Percentiles rank a stretch among this genome's conserved stretches.
phyloP scores from a whole-genome alignment of 2,888 invertebrate species.

The Drosophila koepferae region DNA sequence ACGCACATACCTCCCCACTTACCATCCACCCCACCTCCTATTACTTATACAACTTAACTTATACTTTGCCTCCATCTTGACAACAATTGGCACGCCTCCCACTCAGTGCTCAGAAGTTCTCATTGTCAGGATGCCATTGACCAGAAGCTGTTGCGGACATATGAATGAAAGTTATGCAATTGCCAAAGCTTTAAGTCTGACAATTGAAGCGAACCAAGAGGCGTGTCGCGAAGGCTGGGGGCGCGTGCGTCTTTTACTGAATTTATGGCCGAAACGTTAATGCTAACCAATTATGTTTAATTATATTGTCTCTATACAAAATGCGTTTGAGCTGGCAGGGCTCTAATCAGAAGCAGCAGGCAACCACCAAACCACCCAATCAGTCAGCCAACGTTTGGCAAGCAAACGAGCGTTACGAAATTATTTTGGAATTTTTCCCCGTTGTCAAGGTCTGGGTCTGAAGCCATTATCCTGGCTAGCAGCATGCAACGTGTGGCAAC shows the following conservation, averaged over 20 bases:
- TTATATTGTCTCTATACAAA: conserved; percentile 32
- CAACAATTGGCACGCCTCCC: conserved; percentile 18
- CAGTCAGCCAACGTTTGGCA: not conserved
- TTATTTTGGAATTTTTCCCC: conserved; percentile 70
- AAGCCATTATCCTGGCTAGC: conserved; percentile 33
- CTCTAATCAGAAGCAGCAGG: conserved; percentile 28
- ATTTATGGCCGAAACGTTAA: not conserved
- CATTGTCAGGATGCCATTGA: conserved; percentile 36
- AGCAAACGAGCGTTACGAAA: conserved; percentile 63
- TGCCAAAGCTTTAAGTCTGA: conserved; percentile 1
- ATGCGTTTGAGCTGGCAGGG: conserved; percentile 15
- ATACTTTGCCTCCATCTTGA: conserved; percentile 18
- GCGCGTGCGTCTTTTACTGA: not conserved
- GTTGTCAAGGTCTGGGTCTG: conserved; percentile 48
- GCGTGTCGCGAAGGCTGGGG: not conserved
- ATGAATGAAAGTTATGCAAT: conserved; percentile 36
- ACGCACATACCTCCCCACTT: too few species aligned
- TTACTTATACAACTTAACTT: conserved; percentile 48
- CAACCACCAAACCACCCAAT: not conserved
- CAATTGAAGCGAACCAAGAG: not conserved
- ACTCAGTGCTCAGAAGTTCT: not conserved
- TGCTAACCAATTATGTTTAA: conserved; percentile 23
- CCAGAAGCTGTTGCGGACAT: conserved; percentile 34
- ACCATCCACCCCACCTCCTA: too few species aligned
- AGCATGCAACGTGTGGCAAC: conserved; percentile 28